Evolutionary conservation across 2,113 vertebrate genomes (phyloP).

Genomic region (Oryzias curvinotus): DNA sequence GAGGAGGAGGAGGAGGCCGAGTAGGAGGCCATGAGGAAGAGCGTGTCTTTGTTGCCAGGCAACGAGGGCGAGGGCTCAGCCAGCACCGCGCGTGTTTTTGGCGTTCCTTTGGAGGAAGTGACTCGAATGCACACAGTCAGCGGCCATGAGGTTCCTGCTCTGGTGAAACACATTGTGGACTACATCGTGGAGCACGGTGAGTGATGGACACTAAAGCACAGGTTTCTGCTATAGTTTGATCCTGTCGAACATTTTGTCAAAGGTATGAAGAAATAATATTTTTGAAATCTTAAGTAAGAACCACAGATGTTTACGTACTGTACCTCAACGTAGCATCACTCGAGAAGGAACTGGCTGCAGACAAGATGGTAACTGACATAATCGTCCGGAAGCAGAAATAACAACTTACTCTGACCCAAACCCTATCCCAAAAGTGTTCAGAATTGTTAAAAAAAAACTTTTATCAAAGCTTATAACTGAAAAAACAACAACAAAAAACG

Average conservation of each 20-base stretch:
- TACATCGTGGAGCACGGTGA: slow-evolving; percentile 98
- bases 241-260: not conserved
- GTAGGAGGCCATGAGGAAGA: slow-evolving; percentile 97
- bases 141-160: slow-evolving; percentile 90
- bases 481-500: no score
- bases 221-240: not conserved
- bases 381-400: no score
- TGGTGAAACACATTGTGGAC: slow-evolving; percentile 95
- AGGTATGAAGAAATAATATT: no score
- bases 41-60: slow-evolving; percentile 91
- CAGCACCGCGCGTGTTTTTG: slow-evolving; percentile 85
- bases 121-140: slow-evolving; percentile 82
- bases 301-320: no score
- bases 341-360: no score
- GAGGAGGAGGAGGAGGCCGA: slow-evolving; percentile 93
- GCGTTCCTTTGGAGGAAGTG: slow-evolving; percentile 96
- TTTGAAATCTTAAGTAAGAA: no score
- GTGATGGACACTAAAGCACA: slow-evolving; percentile 37
- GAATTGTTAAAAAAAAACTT: no score
- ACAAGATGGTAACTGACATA: no score
- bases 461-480: no score
- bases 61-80: slow-evolving; percentile 91
- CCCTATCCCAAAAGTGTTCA: no score
- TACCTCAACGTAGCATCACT: no score
- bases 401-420: no score